Evolutionary conservation across 2,113 vertebrate species (phyloP).

Genomic region (Candoia aspera): DNA sequence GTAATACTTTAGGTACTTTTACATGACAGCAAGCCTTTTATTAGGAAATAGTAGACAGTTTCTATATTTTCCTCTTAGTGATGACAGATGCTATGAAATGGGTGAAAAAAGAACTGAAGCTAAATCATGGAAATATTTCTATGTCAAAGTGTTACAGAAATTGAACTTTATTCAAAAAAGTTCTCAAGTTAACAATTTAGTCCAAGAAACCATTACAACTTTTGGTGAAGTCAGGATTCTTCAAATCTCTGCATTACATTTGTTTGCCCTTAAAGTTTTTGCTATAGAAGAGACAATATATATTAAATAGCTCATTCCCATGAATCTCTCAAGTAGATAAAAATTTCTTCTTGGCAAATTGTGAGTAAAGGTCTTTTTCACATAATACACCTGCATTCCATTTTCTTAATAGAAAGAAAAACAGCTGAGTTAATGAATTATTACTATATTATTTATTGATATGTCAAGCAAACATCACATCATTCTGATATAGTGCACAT

Average conservation of each 20-base stretch:
- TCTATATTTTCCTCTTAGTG: background rate
- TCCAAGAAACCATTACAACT: background rate
- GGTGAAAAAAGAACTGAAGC: background rate
- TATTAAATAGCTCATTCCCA: background rate
- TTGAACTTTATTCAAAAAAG: background rate
- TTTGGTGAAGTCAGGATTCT: background rate
- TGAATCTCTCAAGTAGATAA: background rate
- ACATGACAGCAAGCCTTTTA: background rate
- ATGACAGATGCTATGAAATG: background rate
- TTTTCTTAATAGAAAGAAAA: background rate
- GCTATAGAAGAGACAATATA: background rate
- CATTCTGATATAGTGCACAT: conserved; percentile 42
- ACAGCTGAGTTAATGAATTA: rapidly evolving
- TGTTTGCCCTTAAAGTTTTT: background rate
- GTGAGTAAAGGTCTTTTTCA: background rate
- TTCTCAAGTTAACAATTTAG: background rate
- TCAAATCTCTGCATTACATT: background rate
- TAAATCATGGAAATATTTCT: background rate
- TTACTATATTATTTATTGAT: rapidly evolving
- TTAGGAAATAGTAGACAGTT: background rate
- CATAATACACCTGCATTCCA: background rate
- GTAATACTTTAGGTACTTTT: background rate
- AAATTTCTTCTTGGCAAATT: background rate
- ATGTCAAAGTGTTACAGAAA: background rate
- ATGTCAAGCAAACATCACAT: background rate